Evolutionary conservation across 2,888 invertebrate genomes (phyloP).

Genomic region (Melikaiella ostensackeni): DNA sequence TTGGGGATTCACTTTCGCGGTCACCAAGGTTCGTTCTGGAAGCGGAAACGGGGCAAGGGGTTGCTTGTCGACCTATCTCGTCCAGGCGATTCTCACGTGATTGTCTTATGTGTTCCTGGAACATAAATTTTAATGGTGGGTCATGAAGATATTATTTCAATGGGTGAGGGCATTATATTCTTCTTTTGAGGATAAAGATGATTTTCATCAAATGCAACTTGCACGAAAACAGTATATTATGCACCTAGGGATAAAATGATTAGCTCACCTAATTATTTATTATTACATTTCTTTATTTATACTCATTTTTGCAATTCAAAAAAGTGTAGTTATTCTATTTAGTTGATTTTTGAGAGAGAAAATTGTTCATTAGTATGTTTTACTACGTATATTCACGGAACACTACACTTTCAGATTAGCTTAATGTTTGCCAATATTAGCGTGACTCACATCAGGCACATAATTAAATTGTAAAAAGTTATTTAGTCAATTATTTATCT

Average conservation of each 20-base stretch:
- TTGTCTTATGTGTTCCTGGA: constrained; percentile 86
- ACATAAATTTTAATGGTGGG: constrained; percentile 45
- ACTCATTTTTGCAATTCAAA: no score
- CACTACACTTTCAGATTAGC: no score
- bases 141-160: constrained; percentile 29
- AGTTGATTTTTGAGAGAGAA: neutral
- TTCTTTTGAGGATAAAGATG: neutral
- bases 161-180: neutral
- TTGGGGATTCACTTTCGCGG: constrained; percentile 70
- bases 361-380: neutral
- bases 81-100: constrained; percentile 89
- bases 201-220: neutral
- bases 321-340: neutral
- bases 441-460: no score
- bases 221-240: no score
- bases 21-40: constrained; percentile 68
- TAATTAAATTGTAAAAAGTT: no score
- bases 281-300: no score
- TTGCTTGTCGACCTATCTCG: constrained; percentile 79
- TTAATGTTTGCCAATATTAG: no score
- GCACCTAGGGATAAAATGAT: no score
- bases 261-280: no score
- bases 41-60: constrained; percentile 67
- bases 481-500: no score
- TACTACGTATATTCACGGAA: no score